Percentiles rank a stretch among this genome's conserved stretches.
These are phyloP conservation scores for Forbesichthys agassizii DNA, from an alignment of 2,113 vertebrate genomes.

Conservation along the genomic window DNA sequence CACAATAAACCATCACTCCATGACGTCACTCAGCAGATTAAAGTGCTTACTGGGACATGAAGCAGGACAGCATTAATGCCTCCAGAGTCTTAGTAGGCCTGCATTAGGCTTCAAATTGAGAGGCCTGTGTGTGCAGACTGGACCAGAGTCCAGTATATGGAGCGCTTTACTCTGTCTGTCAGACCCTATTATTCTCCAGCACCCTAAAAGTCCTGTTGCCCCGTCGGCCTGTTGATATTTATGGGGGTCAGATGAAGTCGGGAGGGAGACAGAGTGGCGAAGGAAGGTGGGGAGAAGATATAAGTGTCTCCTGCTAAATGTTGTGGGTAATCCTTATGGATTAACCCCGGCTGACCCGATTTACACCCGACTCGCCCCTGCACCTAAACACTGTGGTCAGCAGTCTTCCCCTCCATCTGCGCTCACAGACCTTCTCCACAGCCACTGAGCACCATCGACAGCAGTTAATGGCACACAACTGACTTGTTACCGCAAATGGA, in stretches of 20 bases:
- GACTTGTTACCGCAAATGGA: conserved; percentile 10
- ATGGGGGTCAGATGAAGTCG: conserved; percentile 30
- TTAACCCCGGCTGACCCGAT: conserved; percentile 74
- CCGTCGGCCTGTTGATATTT: conserved; percentile 41
- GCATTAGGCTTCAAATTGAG: conserved; percentile 24
- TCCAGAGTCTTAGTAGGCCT: conserved; percentile 28
- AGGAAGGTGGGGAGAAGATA: conserved; percentile 43
- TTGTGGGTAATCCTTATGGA: conserved; percentile 71
- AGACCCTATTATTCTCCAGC: conserved; percentile 59
- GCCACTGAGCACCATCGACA: conserved; percentile 20
- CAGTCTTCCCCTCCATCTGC: conserved; percentile 30
- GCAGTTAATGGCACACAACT: conserved; percentile 7
- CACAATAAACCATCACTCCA: not conserved
- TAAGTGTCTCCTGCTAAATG: conserved; percentile 70
- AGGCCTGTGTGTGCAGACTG: conserved; percentile 5
- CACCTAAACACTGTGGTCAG: conserved; percentile 43
- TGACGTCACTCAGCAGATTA: not conserved
- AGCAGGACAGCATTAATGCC: conserved; percentile 28
- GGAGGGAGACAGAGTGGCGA: conserved; percentile 19
- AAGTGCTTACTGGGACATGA: not conserved
- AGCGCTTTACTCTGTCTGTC: conserved; percentile 66
- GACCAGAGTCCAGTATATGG: conserved; percentile 38
- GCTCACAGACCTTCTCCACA: conserved; percentile 21
- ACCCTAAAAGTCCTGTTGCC: conserved; percentile 52
- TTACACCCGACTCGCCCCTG: conserved; percentile 53